Evolutionary conservation across 2,888 invertebrate species (phyloP), one percentile per base, ranked within the genome.

Genomic region (Aphodius granarius): DNA sequence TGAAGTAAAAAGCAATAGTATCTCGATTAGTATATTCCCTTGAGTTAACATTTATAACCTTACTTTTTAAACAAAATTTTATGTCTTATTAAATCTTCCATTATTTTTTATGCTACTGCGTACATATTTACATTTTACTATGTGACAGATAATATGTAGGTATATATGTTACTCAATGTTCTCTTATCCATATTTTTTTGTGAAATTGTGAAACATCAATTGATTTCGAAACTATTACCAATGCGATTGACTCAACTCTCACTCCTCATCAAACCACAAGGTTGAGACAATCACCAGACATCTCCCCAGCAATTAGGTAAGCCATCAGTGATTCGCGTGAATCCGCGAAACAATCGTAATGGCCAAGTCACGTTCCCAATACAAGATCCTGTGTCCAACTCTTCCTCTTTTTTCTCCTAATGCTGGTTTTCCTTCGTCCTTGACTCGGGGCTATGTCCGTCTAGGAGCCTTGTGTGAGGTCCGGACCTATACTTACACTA

Each of bases 401-500:
- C 43, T 13, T 43, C 43, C 43, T 1, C 43, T 13, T 43, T 1
- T 43, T n/a, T 17, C 19, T 66, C 19, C n/a, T n/a, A 66, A 66
- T 21, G 66, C 20, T 17, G 66, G 21, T 19, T 17, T 3, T 65
- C 66, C 1, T 4, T 9, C 66, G 66, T 66, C 66, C 66, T 66
- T 66, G 66, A 66, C 66, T 66, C 66, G 13, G 16, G 17, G 66
- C 66, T 16, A 66, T 21, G n/a, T 66, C 20, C 66, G 66, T 66
- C 66, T 66, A 66, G 66, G 66, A 66, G 66, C 21, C 43, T 43
- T 43, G 43, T 43, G 43, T 43, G 43, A 6, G 43, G 43, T 43
- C 43, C 43, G 43, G 2, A 43, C 43, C 43, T 43, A 43, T 43
- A 43, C 43, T 43, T 43, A 43, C 43, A 43, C 43, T 2, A 43